phyloP scores from a whole-genome alignment of 2,888 invertebrate genomes.

The Pharmacophagus antenor region DNA sequence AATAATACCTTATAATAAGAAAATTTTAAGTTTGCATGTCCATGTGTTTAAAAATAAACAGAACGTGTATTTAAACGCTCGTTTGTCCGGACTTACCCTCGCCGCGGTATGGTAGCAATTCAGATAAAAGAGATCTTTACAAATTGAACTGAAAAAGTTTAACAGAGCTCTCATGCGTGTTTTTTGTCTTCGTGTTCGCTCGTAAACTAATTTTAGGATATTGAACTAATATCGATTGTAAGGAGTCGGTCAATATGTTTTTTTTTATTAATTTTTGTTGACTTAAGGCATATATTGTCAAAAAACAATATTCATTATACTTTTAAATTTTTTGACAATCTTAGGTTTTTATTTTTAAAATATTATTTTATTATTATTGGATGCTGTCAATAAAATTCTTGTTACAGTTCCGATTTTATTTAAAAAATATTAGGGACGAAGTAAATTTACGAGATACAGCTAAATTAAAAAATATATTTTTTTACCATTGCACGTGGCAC shows the following conservation, averaged over 20 bases:
- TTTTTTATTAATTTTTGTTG: neutral
- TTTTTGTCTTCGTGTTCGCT: conserved; percentile 8
- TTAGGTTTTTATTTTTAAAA: too few species aligned
- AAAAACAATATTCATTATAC: neutral
- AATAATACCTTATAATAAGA: too few species aligned
- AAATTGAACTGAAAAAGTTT: conserved; percentile 70
- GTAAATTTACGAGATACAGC: conserved; percentile 33
- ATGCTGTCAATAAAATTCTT: too few species aligned
- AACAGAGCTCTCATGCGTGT: conserved; percentile 25
- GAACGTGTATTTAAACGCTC: too few species aligned
- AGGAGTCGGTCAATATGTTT: neutral
- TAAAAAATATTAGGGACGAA: conserved; percentile 51
- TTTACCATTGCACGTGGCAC: conserved; percentile 34
- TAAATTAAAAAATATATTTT: conserved; percentile 34
- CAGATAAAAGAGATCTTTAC: conserved; percentile 72
- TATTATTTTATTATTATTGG: too few species aligned
- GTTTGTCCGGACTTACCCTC: conserved; percentile 46
- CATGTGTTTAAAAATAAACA: too few species aligned
- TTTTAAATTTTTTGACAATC: too few species aligned
- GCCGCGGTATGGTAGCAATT: conserved; percentile 74
- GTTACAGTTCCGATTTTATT: conserved; percentile 44
- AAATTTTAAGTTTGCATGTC: too few species aligned
- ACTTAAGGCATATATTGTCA: neutral
- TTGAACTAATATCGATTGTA: neutral
- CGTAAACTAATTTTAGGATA: conserved; percentile 15